These are phyloP conservation scores for Bos indicus DNA, from an alignment of 2,113 vertebrate genomes.

Conservation along the genomic window DNA sequence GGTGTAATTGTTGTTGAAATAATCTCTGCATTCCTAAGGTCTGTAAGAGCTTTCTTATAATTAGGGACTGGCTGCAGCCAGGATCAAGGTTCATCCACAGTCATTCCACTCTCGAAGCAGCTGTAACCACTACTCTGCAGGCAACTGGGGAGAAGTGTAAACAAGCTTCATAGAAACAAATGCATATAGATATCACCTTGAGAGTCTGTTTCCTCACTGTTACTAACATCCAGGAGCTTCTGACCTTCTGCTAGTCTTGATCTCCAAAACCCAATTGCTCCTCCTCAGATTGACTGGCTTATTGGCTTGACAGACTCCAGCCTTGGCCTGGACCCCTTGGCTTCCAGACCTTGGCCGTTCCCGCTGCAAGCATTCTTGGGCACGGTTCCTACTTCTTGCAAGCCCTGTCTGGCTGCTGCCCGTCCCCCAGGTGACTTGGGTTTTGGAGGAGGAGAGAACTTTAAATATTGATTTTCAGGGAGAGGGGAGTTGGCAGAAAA, in stretches of 20 bases:
- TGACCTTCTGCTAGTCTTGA: background rate
- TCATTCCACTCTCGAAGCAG: background rate
- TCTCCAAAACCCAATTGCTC: background rate
- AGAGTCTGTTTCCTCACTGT: background rate
- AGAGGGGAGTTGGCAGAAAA: background rate
- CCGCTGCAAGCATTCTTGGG: background rate
- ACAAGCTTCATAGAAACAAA: background rate
- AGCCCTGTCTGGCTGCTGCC: background rate
- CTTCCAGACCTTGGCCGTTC: background rate
- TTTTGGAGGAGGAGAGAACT: background rate
- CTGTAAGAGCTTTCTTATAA: background rate
- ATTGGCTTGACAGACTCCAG: background rate
- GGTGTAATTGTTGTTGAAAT: background rate
- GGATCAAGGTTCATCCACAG: background rate
- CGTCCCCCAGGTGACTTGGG: background rate
- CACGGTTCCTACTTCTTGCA: background rate
- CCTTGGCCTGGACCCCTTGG: background rate
- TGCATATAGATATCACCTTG: background rate
- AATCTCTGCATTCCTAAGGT: background rate
- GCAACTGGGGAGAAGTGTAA: background rate
- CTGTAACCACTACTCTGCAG: rapidly evolving
- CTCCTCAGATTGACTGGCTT: slow-evolving; percentile 18
- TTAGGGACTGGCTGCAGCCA: background rate
- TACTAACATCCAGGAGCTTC: background rate
- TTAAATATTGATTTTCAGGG: background rate